Percentiles rank a stretch among this genome's conserved stretches.
These are phyloP conservation scores for Sthenelais limicola DNA, from an alignment of 2,888 invertebrate genomes.

Conservation along the genomic window DNA sequence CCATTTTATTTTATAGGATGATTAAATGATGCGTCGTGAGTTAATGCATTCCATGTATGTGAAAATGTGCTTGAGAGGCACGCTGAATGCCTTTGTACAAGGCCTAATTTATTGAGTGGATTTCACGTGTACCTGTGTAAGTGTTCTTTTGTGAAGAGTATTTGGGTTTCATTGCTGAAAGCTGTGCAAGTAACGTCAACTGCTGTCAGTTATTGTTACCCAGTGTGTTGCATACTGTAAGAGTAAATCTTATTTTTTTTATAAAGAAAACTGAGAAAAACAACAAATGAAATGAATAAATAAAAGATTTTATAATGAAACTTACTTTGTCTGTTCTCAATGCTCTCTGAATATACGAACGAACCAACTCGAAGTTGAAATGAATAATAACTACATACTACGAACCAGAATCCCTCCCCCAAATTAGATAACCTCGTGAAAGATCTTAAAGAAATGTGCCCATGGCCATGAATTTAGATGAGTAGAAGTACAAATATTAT, in stretches of 20 bases:
- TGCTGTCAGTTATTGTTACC: constrained; percentile 19
- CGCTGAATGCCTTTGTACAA: background rate
- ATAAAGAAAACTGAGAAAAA: constrained; percentile 28
- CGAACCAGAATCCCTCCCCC: too few relatives aligned
- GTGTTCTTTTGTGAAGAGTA: background rate
- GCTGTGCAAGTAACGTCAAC: background rate
- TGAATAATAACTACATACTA: too few relatives aligned
- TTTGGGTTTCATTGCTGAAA: constrained; percentile 11
- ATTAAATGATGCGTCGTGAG: constrained; percentile 12
- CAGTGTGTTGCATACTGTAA: constrained; percentile 25
- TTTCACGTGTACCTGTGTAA: constrained; percentile 8
- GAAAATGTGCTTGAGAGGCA: constrained; percentile 18
- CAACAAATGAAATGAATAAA: constrained; percentile 1
- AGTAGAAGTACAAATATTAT: too few relatives aligned
- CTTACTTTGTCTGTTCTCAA: too few relatives aligned
- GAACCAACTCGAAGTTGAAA: too few relatives aligned
- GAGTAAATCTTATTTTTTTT: constrained; percentile 5
- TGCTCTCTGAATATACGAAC: too few relatives aligned
- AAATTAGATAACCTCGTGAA: too few relatives aligned
- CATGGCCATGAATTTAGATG: too few relatives aligned
- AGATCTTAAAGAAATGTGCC: too few relatives aligned
- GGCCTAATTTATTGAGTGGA: constrained; percentile 31
- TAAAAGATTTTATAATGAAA: too few relatives aligned
- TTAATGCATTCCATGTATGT: constrained; percentile 32
- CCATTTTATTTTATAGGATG: background rate